Conservation (phyloP, 2,113 vertebrate species). For the Ammodytes dubius region DNA sequence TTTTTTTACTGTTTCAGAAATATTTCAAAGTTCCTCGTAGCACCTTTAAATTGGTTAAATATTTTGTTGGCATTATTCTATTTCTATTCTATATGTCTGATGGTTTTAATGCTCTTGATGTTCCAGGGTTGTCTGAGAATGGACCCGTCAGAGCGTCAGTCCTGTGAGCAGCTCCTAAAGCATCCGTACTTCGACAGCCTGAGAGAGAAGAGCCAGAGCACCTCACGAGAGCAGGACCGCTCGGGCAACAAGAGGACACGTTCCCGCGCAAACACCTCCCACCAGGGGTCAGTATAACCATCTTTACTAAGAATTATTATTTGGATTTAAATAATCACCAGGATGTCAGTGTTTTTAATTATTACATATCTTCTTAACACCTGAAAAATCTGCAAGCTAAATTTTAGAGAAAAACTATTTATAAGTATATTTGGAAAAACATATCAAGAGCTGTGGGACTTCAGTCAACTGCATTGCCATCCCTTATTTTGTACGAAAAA, state of each 20-base stretch:
- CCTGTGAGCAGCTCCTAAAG: conserved; percentile 91
- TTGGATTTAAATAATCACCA: too few species aligned
- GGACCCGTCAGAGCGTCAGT: conserved; percentile 91
- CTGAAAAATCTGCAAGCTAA: background rate
- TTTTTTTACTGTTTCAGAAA: too few species aligned
- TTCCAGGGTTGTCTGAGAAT: conserved; percentile 91
- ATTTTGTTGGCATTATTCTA: too few species aligned
- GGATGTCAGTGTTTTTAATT: background rate
- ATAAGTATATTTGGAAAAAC: too few species aligned
- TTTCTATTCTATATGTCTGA: background rate
- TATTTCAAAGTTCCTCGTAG: too few species aligned
- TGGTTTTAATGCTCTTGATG: background rate
- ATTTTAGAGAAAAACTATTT: too few species aligned
- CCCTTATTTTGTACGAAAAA: too few species aligned
- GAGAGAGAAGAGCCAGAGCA: conserved; percentile 77
- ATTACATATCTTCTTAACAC: too few species aligned
- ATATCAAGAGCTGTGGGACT: too few species aligned
- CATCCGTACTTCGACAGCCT: conserved; percentile 92
- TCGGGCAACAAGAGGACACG: conserved; percentile 78
- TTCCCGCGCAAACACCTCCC: conserved; percentile 85
- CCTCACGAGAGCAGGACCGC: conserved; percentile 82
- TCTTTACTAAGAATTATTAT: background rate
- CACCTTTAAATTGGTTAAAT: too few species aligned
- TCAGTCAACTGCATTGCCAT: background rate
- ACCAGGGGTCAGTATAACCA: conserved; percentile 83